Base-by-base conservation (phyloP, 1,140 invertebrate genomes). In the Elymnias hypermnestra region DNA sequence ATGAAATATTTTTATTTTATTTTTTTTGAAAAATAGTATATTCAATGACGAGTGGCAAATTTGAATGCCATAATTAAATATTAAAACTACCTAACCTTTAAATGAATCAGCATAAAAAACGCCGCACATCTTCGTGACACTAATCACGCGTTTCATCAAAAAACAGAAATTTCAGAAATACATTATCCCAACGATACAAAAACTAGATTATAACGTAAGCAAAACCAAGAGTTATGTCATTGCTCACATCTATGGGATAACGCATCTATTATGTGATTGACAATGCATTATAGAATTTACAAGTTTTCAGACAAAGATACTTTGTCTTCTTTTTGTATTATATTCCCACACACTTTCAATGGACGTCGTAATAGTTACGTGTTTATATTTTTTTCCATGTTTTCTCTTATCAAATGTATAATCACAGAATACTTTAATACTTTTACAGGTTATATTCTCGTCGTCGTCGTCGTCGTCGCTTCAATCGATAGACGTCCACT, bases 291-390 rank as follows among this genome's bases (percentile, higher is more conserved):
- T 4, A 31, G 17, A 28, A 19, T 19, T 29, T 10, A 21, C 4
- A 19, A 9, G 18, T 33, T 33, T 22, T 18, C 10, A 19, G 26
- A 36, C 3, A 35, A 21, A 37, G n/a, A 26, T 5, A 33, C 29
- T 15, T 15, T 33, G 29, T 26, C 10, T 10, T 15, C n/a, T 40
- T 40, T 15, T 37, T 31, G 7, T 15, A 8, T 9, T 22, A 8
- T 19, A 14, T 50, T 50, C 47, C 31, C 47, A 50, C 33, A 6
- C 25, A 50, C 47, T 50, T 50, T 50, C 47, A 29, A 42, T 38
- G 13, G 14, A 6, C 35, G 5, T 18, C 23, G 17, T 43, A 43
- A 43, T 50, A 10, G 22, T 25, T 36, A 48, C 9, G 9, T 19
- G 23, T 50, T 37, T 3, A n/a, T 45, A n/a, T n/a, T n/a, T 38